These are phyloP conservation scores for Ramphastos sulfuratus DNA, from an alignment of 2,113 vertebrate genomes.

Conservation along the genomic window DNA sequence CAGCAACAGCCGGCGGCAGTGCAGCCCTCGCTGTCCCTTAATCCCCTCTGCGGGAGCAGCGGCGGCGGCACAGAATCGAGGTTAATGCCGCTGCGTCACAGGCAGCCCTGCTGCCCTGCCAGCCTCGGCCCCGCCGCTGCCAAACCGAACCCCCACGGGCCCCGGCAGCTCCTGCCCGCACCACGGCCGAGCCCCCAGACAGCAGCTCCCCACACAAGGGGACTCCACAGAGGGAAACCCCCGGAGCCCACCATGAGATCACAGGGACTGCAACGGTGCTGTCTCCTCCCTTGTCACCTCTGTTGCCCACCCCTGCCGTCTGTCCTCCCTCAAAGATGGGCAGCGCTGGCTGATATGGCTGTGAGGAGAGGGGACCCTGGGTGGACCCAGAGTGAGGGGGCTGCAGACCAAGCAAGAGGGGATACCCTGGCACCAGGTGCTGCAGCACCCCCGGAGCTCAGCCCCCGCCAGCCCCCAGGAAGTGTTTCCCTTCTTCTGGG, in stretches of 20 bases:
- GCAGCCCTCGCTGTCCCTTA: not conserved
- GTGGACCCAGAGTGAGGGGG: rapidly evolving
- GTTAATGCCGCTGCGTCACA: constrained; percentile 67
- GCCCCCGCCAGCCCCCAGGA: not conserved
- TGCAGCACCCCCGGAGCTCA: not conserved
- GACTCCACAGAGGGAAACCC: rapidly evolving
- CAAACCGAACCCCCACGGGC: not conserved
- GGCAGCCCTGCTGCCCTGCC: not conserved
- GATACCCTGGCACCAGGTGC: rapidly evolving
- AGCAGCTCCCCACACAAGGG: not conserved
- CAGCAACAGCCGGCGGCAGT: not conserved
- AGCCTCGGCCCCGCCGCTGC: not conserved
- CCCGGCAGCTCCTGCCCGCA: not conserved
- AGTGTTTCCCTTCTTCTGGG: not conserved
- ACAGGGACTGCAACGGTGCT: rapidly evolving
- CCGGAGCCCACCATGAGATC: not conserved
- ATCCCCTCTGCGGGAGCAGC: constrained; percentile 11
- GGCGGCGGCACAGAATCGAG: constrained; percentile 15
- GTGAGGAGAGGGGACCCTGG: not conserved
- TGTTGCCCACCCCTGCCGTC: not conserved
- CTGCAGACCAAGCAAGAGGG: not conserved
- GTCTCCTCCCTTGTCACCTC: not conserved
- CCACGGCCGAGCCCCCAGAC: not conserved
- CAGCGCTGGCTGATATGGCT: not conserved
- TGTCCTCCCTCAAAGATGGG: not conserved